A percentile compares a stretch with the other conserved stretches of the same genome.
Evolutionary conservation across 2,888 invertebrate genomes (phyloP).

Genomic region (Scaptomyza parva): DNA sequence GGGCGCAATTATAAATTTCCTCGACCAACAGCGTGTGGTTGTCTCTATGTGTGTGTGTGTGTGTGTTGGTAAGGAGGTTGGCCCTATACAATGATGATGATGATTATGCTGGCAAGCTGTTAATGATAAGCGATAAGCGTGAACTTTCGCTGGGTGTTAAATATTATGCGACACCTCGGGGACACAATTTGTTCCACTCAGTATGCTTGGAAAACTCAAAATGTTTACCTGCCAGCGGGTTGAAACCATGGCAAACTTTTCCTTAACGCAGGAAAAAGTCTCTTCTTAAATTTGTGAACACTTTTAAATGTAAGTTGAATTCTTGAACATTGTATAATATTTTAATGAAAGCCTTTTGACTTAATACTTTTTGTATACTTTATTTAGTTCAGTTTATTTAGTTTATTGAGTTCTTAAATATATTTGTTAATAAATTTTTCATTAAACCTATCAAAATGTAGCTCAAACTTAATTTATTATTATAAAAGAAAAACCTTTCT

Average conservation of each 20-base stretch:
- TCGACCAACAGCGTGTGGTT: slow-evolving; percentile 23
- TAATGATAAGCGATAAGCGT: slow-evolving; percentile 65
- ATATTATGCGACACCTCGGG: slow-evolving; percentile 70
- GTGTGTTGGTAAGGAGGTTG: background rate
- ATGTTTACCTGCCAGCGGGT: slow-evolving; percentile 26
- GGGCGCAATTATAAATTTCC: slow-evolving; percentile 57
- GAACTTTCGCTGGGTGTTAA: slow-evolving; percentile 66
- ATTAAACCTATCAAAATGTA: too few relatives aligned
- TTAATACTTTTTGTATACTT: too few relatives aligned
- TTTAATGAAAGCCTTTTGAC: too few relatives aligned
- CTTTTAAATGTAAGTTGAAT: too few relatives aligned
- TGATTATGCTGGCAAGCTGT: slow-evolving; percentile 42
- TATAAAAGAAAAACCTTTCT: too few relatives aligned
- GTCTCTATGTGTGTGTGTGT: background rate
- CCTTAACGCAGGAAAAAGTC: background rate
- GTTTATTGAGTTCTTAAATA: too few relatives aligned
- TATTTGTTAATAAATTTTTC: too few relatives aligned
- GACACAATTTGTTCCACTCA: slow-evolving; percentile 51
- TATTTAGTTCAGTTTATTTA: too few relatives aligned
- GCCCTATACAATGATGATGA: slow-evolving; percentile 6
- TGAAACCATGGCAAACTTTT: background rate
- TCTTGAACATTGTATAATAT: too few relatives aligned
- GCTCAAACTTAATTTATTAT: too few relatives aligned
- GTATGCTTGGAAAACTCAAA: slow-evolving; percentile 37
- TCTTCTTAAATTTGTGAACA: background rate